These are phyloP conservation scores for Acrobasis suavella DNA, from an alignment of 2,888 invertebrate species.

Conservation along the genomic window DNA sequence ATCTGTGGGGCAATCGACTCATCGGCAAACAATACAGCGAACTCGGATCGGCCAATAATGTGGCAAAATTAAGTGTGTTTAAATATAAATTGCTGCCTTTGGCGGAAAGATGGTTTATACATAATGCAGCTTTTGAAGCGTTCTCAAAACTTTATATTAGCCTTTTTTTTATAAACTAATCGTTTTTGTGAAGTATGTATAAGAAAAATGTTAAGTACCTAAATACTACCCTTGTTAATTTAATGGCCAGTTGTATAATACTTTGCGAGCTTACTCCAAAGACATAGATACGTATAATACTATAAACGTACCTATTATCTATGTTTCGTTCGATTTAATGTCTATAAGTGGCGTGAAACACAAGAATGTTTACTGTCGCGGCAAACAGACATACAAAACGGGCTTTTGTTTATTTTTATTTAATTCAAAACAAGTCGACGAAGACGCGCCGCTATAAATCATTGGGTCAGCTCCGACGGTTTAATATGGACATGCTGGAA, in stretches of 20 bases:
- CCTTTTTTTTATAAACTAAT: too few relatives aligned
- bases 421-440: slow-evolving; percentile 42
- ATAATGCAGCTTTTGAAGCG: neutral
- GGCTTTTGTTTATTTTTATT: slow-evolving; percentile 42
- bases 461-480: slow-evolving; percentile 35
- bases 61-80: slow-evolving; percentile 48
- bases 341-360: neutral
- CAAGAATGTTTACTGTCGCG: slow-evolving; percentile 27
- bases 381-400: slow-evolving; percentile 32
- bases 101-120: slow-evolving; percentile 29
- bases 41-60: slow-evolving; percentile 45
- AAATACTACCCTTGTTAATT: too few relatives aligned
- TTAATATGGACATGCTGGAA: slow-evolving; percentile 32
- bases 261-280: too few relatives aligned
- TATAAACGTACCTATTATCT: too few relatives aligned
- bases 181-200: too few relatives aligned
- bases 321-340: too few relatives aligned
- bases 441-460: slow-evolving; percentile 44
- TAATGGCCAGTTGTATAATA: too few relatives aligned
- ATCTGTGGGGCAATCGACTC: slow-evolving; percentile 44
- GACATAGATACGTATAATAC: too few relatives aligned
- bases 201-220: too few relatives aligned
- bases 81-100: slow-evolving; percentile 46
- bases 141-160: neutral
- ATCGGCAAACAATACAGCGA: slow-evolving; percentile 49